Evolutionary conservation across 2,888 invertebrate species (phyloP).

Genomic region (Chaetoderma sp.): DNA sequence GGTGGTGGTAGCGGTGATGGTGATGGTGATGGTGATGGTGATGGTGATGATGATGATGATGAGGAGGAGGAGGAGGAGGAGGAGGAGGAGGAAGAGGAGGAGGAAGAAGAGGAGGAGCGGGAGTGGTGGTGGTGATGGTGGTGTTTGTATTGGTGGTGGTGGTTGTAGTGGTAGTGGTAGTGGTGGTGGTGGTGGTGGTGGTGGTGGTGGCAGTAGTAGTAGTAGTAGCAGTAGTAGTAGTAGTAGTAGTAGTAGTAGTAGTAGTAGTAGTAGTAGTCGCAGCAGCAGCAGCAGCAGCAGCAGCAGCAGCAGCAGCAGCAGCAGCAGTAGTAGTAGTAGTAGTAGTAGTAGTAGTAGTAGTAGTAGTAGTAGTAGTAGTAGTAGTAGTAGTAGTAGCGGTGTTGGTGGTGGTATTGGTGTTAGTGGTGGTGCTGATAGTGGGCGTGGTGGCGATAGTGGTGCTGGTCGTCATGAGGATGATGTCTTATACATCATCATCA

Average conservation of each 20-base stretch:
- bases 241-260: neutral
- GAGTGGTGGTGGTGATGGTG: neutral
- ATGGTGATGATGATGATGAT: neutral
- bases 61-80: no score
- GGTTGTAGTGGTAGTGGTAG: conserved; percentile 12
- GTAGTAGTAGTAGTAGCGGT: neutral
- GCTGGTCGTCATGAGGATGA: neutral
- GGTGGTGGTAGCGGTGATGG: neutral
- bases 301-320: conserved; percentile 4
- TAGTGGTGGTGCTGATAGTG: neutral
- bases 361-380: neutral
- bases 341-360: neutral
- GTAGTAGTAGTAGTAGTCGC: no score
- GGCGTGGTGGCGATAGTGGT: neutral
- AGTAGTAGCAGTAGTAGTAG: neutral
- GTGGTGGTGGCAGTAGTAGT: conserved; percentile 17
- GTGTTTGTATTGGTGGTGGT: no score
- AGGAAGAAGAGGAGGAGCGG: conserved; percentile 1
- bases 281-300: conserved; percentile 3
- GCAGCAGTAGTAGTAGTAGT: conserved; percentile 8
- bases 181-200: conserved; percentile 12
- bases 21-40: neutral
- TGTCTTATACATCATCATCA: neutral
- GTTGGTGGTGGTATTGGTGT: neutral
- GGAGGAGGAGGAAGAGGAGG: neutral